Evolutionary conservation across 2,888 invertebrate species (phyloP).

Genomic region (Drosophila fulvimacula): DNA sequence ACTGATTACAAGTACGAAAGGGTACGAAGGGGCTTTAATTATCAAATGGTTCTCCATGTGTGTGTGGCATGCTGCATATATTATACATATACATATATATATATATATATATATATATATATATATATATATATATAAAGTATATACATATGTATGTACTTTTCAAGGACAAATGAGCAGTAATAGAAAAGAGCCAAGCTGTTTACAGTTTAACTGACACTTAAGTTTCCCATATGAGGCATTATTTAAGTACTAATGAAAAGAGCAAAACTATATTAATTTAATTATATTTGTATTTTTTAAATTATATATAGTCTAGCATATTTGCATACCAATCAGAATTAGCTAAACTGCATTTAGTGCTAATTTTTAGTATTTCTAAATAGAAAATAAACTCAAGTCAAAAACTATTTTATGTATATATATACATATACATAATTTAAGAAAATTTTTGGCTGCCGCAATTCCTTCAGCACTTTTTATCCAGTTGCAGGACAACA

Average conservation of each 20-base stretch:
- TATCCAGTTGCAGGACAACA: not conserved
- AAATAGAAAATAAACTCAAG: not conserved
- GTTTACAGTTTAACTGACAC: not conserved
- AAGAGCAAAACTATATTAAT: too few relatives aligned
- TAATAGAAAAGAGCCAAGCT: not conserved
- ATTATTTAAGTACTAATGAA: not conserved
- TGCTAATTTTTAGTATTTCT: not conserved
- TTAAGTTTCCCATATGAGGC: not conserved
- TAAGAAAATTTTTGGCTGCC: too few relatives aligned
- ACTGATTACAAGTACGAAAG: constrained; percentile 7
- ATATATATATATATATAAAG: too few relatives aligned
- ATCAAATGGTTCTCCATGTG: not conserved
- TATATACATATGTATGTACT: too few relatives aligned
- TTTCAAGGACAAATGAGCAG: not conserved
- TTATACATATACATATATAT: too few relatives aligned
- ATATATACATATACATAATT: too few relatives aligned
- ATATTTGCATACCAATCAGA: not conserved
- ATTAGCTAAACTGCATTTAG: not conserved
- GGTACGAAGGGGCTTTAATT: constrained; percentile 4
- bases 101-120: too few relatives aligned
- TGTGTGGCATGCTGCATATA: not conserved
- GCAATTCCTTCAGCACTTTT: not conserved
- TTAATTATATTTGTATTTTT: too few relatives aligned
- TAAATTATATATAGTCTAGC: too few relatives aligned
- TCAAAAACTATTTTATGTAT: too few relatives aligned